These are phyloP conservation scores for Syrphus vitripennis DNA, from an alignment of 2,888 invertebrate genomes.

Conservation along the genomic window DNA sequence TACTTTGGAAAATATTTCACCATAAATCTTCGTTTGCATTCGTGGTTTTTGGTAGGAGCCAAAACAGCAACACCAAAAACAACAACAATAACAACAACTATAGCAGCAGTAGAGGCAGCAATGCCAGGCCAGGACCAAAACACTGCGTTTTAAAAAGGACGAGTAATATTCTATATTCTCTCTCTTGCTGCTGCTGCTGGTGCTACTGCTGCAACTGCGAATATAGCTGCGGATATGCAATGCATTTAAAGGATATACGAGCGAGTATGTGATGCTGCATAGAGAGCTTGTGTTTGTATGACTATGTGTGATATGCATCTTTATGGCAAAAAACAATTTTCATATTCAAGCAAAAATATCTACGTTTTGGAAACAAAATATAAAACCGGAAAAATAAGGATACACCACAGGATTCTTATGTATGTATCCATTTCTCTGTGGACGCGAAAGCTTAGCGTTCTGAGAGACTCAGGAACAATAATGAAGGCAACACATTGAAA, in stretches of 20 bases:
- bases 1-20: slow-evolving; percentile 67
- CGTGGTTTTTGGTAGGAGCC: slow-evolving; percentile 54
- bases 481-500: slow-evolving; percentile 26
- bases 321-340: slow-evolving; percentile 31
- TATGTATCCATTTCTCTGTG: not conserved
- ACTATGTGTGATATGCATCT: not conserved
- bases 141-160: not conserved
- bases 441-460: not conserved
- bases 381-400: not conserved
- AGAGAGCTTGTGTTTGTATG: not conserved
- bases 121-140: not conserved
- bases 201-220: not conserved
- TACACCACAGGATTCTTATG: not conserved
- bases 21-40: slow-evolving; percentile 67
- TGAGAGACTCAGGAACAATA: not conserved
- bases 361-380: not conserved
- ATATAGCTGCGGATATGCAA: slow-evolving; percentile 10
- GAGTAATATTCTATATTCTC: slow-evolving; percentile 11
- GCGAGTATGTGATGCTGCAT: not conserved
- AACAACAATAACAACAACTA: slow-evolving; percentile 16
- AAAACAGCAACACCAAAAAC: slow-evolving; percentile 20
- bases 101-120: no score
- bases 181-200: not conserved
- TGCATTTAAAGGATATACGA: slow-evolving; percentile 29
- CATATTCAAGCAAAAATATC: slow-evolving; percentile 56